Evolutionary conservation across 2,797 vertebrate genomes (phyloP), one percentile per base, ranked within the genome.

Genomic region (Otolemur crassicaudatus): DNA sequence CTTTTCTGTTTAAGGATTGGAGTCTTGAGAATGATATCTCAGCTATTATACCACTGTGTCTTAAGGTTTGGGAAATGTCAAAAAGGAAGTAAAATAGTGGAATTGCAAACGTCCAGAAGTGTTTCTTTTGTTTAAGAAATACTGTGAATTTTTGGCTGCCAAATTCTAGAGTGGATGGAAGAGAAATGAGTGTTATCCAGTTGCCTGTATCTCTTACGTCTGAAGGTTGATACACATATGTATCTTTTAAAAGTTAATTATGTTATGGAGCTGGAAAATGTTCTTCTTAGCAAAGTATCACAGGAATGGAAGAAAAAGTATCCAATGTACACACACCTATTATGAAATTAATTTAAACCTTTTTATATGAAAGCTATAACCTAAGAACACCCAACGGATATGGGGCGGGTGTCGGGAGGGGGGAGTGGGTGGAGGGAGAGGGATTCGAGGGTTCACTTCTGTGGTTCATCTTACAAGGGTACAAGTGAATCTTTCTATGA

Each of bases 111-210:
- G n/a, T 43, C 14, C 25, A 25, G 10, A 43, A 58, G 27, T 86
- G 25, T 37, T 82, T 56, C 53, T 65, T 92, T 84, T 73, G 16
- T 85, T 94, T 91, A 37, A 72, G 43, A 94, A 94, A 73, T 19
- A 14, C 17, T 84, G 3, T 49, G n/a, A 16, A 43, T 56, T 89
- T 25, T 20, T 90, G 37, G 70, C 37, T 73, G n/a, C 81, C 34
- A 81, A 79, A 70, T 86, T 76, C 7, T 43, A 91, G n/a, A 34
- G 10, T 85, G 56, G 19, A 83, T 31, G 79, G 31, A 17, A 90
- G 53, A 84, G 6, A 69, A 89, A 79, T 79, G 16, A 87, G 10
- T 60, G 25, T 87, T 37, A 87, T 31, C 19, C 10, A 77, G 16
- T 86, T 12, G 7, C 65, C 60, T 72, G 53, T 58, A 65, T 77